These are phyloP conservation scores for Cephonodes hylas DNA, from an alignment of 2,888 invertebrate species.

Conservation along the genomic window DNA sequence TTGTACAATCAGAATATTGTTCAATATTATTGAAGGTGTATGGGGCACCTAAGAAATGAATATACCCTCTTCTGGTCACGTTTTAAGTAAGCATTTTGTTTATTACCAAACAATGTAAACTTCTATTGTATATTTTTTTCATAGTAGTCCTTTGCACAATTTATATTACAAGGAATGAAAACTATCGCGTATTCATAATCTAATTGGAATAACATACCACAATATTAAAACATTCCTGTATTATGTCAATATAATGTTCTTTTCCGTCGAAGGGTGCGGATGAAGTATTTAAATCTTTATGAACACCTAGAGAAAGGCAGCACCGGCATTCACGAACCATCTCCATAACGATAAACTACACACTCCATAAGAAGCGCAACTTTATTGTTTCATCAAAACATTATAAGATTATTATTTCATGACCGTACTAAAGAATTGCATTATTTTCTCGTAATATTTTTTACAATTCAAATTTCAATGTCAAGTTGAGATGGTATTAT, in stretches of 20 bases:
- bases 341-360: slow-evolving; percentile 31
- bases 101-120: too few species aligned
- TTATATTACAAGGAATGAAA: too few species aligned
- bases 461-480: neutral
- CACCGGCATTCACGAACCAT: slow-evolving; percentile 39
- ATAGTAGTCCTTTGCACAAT: too few species aligned
- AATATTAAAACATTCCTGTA: slow-evolving; percentile 62
- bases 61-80: too few species aligned
- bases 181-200: neutral
- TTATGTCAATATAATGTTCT: slow-evolving; percentile 59
- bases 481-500: neutral
- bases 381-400: neutral
- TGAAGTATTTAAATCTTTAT: slow-evolving; percentile 48
- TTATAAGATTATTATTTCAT: neutral
- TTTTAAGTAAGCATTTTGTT: too few species aligned
- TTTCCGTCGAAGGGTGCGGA: slow-evolving; percentile 49
- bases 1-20: too few species aligned
- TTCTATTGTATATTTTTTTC: too few species aligned
- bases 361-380: neutral
- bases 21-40: too few species aligned
- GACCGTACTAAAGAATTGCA: neutral
- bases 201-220: slow-evolving; percentile 41
- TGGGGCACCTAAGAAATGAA: too few species aligned
- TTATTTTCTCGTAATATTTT: neutral
- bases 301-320: slow-evolving; percentile 41